A percentile compares a stretch with the other conserved stretches of the same genome.
These are phyloP conservation scores for Phocoena sinus DNA, from an alignment of 2,113 vertebrate species.

Conservation along the genomic window DNA sequence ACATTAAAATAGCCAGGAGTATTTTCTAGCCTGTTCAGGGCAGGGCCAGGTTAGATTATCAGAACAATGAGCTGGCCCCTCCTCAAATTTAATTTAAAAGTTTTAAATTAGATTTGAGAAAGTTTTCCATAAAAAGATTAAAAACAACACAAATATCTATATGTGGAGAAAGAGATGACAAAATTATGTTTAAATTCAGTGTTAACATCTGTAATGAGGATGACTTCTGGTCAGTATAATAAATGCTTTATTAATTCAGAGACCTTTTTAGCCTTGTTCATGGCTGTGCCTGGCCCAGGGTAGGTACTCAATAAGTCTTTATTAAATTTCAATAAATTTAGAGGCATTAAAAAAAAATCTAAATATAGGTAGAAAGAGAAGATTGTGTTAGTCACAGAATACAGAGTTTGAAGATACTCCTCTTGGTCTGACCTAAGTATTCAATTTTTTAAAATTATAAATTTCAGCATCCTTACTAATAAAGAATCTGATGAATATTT, in stretches of 20 bases:
- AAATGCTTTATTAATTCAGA: neutral
- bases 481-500: neutral
- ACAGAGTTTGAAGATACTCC: neutral
- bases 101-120: constrained; percentile 9
- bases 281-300: neutral
- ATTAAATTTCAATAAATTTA: neutral
- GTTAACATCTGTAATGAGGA: neutral
- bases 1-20: neutral
- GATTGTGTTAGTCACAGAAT: neutral
- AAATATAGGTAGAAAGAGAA: neutral
- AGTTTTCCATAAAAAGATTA: neutral
- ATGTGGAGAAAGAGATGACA: neutral
- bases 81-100: neutral
- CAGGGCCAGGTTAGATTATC: neutral
- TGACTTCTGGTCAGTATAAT: neutral
- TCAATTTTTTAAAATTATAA: neutral
- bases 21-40: neutral
- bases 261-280: neutral
- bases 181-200: neutral
- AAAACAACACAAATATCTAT: neutral
- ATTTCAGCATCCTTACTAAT: neutral
- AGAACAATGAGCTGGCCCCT: neutral
- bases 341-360: neutral
- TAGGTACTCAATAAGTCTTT: neutral
- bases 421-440: neutral